These are phyloP conservation scores for Rallus limicola DNA, from an alignment of 2,113 vertebrate genomes.

Conservation along the genomic window DNA sequence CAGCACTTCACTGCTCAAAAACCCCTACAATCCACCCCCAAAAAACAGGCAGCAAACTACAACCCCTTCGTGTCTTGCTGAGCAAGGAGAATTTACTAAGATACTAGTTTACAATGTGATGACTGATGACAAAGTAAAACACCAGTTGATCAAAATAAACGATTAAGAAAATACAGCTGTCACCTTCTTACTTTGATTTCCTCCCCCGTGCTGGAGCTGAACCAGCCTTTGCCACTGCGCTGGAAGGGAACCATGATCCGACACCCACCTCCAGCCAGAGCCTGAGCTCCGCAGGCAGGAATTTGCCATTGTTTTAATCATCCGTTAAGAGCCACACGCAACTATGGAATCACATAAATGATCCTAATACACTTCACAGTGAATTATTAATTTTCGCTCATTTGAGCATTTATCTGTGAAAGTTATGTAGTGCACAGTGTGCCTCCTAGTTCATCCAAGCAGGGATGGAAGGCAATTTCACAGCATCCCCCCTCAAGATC, in stretches of 20 bases:
- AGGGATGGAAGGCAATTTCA: not conserved
- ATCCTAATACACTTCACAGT: not conserved
- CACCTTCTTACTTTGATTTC: not conserved
- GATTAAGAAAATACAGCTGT: not conserved
- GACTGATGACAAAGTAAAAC: not conserved
- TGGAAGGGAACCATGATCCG: not conserved
- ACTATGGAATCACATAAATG: not conserved
- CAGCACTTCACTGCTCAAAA: fast-evolving
- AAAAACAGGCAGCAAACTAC: not conserved
- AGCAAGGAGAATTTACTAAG: not conserved
- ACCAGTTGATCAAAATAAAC: not conserved
- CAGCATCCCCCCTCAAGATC: not conserved
- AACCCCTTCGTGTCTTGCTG: not conserved
- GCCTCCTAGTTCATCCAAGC: not conserved
- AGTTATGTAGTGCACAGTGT: not conserved
- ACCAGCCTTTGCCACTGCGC: not conserved
- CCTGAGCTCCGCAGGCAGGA: not conserved
- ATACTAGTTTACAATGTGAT: not conserved
- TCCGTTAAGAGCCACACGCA: not conserved
- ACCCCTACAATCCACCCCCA: not conserved
- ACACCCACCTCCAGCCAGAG: not conserved
- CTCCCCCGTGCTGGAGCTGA: not conserved
- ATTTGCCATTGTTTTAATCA: not conserved
- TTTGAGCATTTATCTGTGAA: not conserved
- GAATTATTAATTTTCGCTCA: not conserved